Base-by-base conservation (phyloP, 1,140 invertebrate species). In the Nephila pilipes region DNA sequence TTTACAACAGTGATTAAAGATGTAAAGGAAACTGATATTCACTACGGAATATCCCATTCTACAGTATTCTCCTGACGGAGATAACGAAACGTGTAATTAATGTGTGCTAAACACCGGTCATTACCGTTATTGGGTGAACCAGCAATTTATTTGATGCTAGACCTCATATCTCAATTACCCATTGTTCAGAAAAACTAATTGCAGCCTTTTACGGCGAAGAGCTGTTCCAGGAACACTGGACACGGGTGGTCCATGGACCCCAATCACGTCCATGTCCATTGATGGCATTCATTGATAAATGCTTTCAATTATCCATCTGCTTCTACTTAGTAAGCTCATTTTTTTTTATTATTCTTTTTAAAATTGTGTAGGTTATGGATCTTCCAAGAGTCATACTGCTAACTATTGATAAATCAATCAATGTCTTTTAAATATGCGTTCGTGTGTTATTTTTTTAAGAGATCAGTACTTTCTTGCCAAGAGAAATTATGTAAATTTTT, bases 101-200 rank as follows among this genome's bases (percentile, higher is more conserved):
- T n/a, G 12, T 25, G 38, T n/a, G 22, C 22, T 83, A 83, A 83
- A 38, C 25, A 83, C 80, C 80, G 14, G n/a, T 55, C 20, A 83
- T 83, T 83, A 83, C 20, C 38, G 80, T 54, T 55, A 83, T n/a
- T 54, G 10, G 22, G 80, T 22, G 18, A 25, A 54, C 80, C 55
- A 57, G 54, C n/a, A 36, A 36, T 60, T 36, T 60, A 58, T 22
- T n/a, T 60, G 18, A 36, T 22, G n/a, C 36, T n/a, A n/a, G 55
- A 14, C 63, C 14, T 89, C 63, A 79, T 32, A 22, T 79, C 87
- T 79, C 87, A 55, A 89, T 89, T 79, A 79, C 46, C 87, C 38
- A 75, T 89, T 89, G 87, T 89, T 32, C 58, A 25, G 38, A 5
- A 32, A 60, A 18, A 54, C 16, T 87, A 60, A 87, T 87, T 87